Evolutionary conservation across 1,140 invertebrate species (phyloP).

Genomic region (Hermetia illucens): DNA sequence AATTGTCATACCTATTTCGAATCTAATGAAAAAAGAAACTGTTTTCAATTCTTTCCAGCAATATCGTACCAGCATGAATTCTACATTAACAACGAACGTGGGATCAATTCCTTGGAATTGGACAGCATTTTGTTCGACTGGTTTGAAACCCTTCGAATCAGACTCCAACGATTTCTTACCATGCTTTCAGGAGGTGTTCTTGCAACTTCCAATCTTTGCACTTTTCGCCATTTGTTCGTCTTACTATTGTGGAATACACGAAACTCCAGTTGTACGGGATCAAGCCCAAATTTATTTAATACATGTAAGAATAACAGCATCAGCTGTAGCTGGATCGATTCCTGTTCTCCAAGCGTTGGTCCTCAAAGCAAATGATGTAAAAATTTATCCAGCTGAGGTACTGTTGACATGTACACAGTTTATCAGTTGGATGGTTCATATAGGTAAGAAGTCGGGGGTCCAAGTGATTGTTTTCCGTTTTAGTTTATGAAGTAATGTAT

Average conservation of each 20-base stretch:
- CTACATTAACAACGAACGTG: too few relatives aligned
- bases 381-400: slow-evolving; percentile 46
- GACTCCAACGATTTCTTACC: slow-evolving; percentile 54
- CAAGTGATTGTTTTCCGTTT: neutral
- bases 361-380: slow-evolving; percentile 32
- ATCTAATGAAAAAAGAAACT: too few relatives aligned
- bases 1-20: too few relatives aligned
- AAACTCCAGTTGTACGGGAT: slow-evolving; percentile 38
- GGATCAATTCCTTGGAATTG: slow-evolving; percentile 49
- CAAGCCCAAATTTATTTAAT: slow-evolving; percentile 43
- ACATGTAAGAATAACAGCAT: slow-evolving; percentile 42
- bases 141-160: slow-evolving; percentile 46
- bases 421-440: slow-evolving; percentile 65
- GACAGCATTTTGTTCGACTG: slow-evolving; percentile 53
- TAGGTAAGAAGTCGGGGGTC: slow-evolving; percentile 25
- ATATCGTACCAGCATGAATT: too few relatives aligned
- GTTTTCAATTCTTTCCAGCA: too few relatives aligned
- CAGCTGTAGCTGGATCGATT: slow-evolving; percentile 43
- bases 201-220: slow-evolving; percentile 53
- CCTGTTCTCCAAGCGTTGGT: slow-evolving; percentile 49
- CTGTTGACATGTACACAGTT: slow-evolving; percentile 49
- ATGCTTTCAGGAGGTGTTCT: slow-evolving; percentile 66
- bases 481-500: neutral
- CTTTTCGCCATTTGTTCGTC: slow-evolving; percentile 56
- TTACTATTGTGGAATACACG: slow-evolving; percentile 56